Percentiles rank a stretch among this genome's conserved stretches.
phyloP scores from a whole-genome alignment of 2,113 vertebrate species.

The Mustela nigripes region DNA sequence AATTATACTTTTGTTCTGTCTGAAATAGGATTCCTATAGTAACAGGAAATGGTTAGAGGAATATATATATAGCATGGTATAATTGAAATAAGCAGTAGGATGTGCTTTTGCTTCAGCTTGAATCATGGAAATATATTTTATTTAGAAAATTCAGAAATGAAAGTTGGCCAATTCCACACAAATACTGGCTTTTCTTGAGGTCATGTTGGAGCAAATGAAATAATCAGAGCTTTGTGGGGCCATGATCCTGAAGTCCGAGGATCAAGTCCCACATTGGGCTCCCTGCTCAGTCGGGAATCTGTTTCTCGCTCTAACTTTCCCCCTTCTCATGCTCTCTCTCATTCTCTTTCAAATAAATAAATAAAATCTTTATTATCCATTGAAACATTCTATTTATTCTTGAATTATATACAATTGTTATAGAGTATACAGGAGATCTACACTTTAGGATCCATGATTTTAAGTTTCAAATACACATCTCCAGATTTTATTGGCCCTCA shows the following conservation, averaged over 20 bases:
- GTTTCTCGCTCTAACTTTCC: neutral
- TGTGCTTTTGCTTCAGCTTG: neutral
- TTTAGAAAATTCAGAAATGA: constrained; percentile 18
- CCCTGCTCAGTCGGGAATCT: neutral
- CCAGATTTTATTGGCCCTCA: neutral
- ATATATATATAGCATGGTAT: neutral
- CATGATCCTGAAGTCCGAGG: neutral
- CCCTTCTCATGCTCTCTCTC: neutral
- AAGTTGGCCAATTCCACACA: neutral
- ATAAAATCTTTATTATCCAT: neutral
- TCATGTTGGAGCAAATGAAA: neutral
- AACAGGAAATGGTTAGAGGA: neutral
- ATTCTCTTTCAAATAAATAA: neutral
- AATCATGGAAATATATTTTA: constrained; percentile 13
- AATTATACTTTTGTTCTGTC: neutral
- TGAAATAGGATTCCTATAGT: constrained; percentile 18
- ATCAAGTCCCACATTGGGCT: no score
- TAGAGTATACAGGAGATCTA: neutral
- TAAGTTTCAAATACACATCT: neutral
- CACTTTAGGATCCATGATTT: constrained; percentile 34
- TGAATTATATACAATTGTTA: constrained; percentile 14
- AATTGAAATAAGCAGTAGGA: neutral
- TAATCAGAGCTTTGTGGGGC: neutral
- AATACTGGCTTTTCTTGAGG: neutral
- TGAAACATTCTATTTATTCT: constrained; percentile 8